A percentile compares a stretch with the other conserved stretches of the same genome.
phyloP scores from a whole-genome alignment of 1,140 invertebrate species.

The Zaprionus camerounensis region DNA sequence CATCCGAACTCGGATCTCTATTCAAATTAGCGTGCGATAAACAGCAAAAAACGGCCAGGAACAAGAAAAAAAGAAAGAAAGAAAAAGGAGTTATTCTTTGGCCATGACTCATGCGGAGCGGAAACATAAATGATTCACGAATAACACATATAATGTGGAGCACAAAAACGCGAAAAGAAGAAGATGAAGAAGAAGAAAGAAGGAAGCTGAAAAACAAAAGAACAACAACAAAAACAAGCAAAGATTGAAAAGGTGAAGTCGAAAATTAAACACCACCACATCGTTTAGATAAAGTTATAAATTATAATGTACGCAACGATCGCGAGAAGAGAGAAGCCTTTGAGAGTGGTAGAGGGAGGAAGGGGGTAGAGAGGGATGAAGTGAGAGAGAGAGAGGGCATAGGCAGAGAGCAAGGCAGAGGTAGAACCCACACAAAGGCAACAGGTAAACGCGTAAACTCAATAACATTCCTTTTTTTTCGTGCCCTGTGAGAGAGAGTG shows the following conservation, averaged over 20 bases:
- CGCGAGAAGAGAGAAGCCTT: conserved; percentile 49
- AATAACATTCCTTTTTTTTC: conserved; percentile 24
- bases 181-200: conserved; percentile 34
- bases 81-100: conserved; percentile 24
- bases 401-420: not conserved
- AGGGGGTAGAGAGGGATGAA: not conserved
- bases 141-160: conserved; percentile 53
- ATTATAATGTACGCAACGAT: conserved; percentile 79
- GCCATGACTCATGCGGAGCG: conserved; percentile 74
- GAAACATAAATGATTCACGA: conserved; percentile 69
- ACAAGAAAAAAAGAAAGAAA: conserved; percentile 15
- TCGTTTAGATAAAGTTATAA: conserved; percentile 83
- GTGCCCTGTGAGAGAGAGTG: not conserved
- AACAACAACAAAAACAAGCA: conserved; percentile 30
- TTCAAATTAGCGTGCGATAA: conserved; percentile 77
- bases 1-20: conserved; percentile 65
- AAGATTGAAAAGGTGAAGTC: conserved; percentile 80
- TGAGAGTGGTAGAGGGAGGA: not conserved
- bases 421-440: conserved; percentile 42
- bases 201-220: no score
- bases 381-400: not conserved
- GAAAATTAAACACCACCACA: conserved; percentile 83
- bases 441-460: conserved; percentile 43
- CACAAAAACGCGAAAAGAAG: conserved; percentile 33
- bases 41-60: conserved; percentile 44